phyloP scores from a whole-genome alignment of 2,888 invertebrate species.

The Cheilosia pagana region DNA sequence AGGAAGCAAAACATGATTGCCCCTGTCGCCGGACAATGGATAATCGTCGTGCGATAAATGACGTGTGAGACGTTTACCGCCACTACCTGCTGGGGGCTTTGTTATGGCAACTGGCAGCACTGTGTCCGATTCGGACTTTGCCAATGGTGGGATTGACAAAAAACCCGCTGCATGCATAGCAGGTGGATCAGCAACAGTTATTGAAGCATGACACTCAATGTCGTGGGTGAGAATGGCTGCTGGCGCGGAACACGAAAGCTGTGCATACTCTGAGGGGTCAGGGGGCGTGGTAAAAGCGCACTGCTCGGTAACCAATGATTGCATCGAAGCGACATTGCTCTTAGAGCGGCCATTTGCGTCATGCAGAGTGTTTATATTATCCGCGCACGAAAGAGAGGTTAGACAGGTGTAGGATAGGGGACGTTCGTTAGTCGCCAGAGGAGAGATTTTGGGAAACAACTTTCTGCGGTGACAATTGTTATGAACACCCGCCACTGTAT shows the following conservation, averaged over 20 bases:
- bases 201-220: slow-evolving; percentile 70
- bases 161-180: slow-evolving; percentile 49
- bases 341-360: slow-evolving; percentile 45
- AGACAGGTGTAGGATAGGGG: slow-evolving; percentile 82
- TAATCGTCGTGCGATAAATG: slow-evolving; percentile 67
- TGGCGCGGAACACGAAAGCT: slow-evolving; percentile 80
- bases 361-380: slow-evolving; percentile 46
- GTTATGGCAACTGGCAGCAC: slow-evolving; percentile 13
- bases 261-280: slow-evolving; percentile 77
- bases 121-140: slow-evolving; percentile 36
- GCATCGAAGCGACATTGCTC: slow-evolving; percentile 62
- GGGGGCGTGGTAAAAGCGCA: slow-evolving; percentile 25
- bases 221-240: slow-evolving; percentile 78
- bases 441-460: slow-evolving; percentile 84
- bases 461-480: slow-evolving; percentile 58
- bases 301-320: slow-evolving; percentile 43
- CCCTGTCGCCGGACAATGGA: slow-evolving; percentile 26
- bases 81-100: slow-evolving; percentile 7
- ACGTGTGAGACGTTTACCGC: slow-evolving; percentile 54
- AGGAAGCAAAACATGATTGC: slow-evolving; percentile 31
- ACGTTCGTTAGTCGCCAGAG: slow-evolving; percentile 82
- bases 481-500: slow-evolving; percentile 29
- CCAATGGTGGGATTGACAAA: slow-evolving; percentile 28
- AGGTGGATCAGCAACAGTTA: slow-evolving; percentile 16
- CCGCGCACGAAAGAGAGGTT: slow-evolving; percentile 61